Conservation (phyloP, 2,888 invertebrate genomes). For the Periphyllus acericola region DNA sequence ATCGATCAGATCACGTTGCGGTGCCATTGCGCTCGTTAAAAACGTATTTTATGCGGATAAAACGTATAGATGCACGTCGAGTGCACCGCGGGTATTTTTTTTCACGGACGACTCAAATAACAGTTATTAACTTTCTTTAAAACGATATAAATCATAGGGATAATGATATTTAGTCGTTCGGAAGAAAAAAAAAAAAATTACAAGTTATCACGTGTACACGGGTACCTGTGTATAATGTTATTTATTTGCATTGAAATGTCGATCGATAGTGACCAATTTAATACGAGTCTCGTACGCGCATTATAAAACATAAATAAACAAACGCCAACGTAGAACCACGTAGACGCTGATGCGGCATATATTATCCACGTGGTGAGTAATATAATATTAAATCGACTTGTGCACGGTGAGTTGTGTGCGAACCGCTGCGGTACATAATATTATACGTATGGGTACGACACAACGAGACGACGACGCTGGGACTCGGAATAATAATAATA, state of each 20-base stretch:
- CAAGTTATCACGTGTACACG: background rate
- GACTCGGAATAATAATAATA: background rate
- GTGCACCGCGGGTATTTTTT: no score
- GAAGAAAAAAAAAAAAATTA: background rate
- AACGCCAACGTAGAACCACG: background rate
- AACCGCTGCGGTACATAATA: background rate
- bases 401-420: no score
- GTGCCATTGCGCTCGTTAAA: no score
- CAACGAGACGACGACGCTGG: background rate
- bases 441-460: background rate
- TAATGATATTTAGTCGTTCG: background rate
- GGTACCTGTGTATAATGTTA: no score
- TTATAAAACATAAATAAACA: background rate
- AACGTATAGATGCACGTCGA: no score
- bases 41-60: no score
- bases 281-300: background rate
- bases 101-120: no score
- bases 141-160: no score
- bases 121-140: no score
- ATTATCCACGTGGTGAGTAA: background rate
- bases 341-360: background rate
- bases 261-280: background rate
- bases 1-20: no score
- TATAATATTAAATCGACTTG: no score
- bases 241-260: background rate